Evolutionary conservation across 2,888 invertebrate species (phyloP).

Genomic region (Punctoribates punctum): DNA sequence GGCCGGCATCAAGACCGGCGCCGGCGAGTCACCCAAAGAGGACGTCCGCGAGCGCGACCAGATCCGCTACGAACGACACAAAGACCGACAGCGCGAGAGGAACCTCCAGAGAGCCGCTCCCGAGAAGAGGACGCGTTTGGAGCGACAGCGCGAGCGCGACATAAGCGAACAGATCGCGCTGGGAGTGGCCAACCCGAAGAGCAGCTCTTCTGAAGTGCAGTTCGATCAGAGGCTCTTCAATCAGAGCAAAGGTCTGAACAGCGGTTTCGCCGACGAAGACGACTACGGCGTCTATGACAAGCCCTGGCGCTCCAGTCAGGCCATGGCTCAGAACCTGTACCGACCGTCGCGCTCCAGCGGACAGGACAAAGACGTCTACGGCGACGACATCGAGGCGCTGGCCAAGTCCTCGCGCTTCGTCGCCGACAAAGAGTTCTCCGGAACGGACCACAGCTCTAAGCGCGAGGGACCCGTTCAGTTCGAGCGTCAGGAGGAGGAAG

Average conservation of each 20-base stretch:
- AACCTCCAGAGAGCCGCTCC: constrained; percentile 91
- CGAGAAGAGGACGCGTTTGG: constrained; percentile 79
- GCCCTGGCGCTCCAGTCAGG: constrained; percentile 88
- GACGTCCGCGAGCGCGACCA: constrained; percentile 78
- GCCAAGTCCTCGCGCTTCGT: constrained; percentile 88
- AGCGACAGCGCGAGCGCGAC: constrained; percentile 87
- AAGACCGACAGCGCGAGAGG: constrained; percentile 84
- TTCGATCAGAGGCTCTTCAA: constrained; percentile 97
- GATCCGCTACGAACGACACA: constrained; percentile 79
- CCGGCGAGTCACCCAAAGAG: constrained; percentile 56
- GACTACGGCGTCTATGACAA: constrained; percentile 97
- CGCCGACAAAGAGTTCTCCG: constrained; percentile 94
- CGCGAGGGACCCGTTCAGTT: constrained; percentile 95
- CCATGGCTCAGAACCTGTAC: constrained; percentile 82
- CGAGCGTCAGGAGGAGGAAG: constrained; percentile 69
- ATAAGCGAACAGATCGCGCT: constrained; percentile 98
- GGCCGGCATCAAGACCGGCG: constrained; percentile 65
- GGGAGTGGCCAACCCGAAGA: constrained; percentile 78
- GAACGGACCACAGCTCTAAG: constrained; percentile 69
- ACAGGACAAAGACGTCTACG: constrained; percentile 83
- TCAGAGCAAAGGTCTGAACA: constrained; percentile 80
- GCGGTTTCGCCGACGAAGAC: constrained; percentile 94
- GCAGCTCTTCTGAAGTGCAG: constrained; percentile 68
- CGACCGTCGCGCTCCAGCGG: constrained; percentile 65
- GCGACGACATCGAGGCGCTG: constrained; percentile 78